Base-by-base conservation (phyloP, 2,888 invertebrate genomes). In the Resseliella maxima region DNA sequence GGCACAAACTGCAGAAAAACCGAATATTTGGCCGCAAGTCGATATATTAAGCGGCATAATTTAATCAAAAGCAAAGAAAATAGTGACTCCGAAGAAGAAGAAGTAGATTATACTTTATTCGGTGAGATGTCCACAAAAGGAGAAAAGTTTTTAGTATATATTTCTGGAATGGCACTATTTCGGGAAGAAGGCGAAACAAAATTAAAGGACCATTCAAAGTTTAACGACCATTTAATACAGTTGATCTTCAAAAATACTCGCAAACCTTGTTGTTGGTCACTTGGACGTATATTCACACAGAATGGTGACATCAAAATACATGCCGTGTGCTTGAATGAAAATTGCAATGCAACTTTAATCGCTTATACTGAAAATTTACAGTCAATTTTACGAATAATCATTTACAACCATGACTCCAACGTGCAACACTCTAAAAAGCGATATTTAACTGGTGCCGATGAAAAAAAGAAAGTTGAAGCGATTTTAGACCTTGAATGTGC, bases 261-360 rank as follows among this genome's bases (percentile, higher is more conserved):
- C 6, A 64, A 64, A 27, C 64, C 64, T 10, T 64, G 64, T 64
- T 64, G 64, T 64, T 64, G 64, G 64, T 64, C 64, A 1, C 15
- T 64, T 64, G 64, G 64, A 10, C 24, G 15, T 64, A 6, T 27
- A 64, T 31, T 27, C 31, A 64, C 64, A 21, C 64, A 27, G 6
- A 27, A 27, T 15, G 27, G 64, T 10, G 64, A 64, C 5, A 15
- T 27, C 31, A 64, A 64, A 27, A 27, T 64, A 10, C 24, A 64
- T 64, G 64, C 27, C 64, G 31, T 27, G 15, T 64, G 64, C 31
- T 64, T 64, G 64, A 64, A 64, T 64, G 64, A 64, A 5, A 27
- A 64, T 64, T 64, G 64, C 27, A 27, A 31, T 31, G 24, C 27
- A 27, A 31, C 24, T 6, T 24, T 64, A 18, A 64, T 31, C 6